Base-by-base conservation (phyloP, 2,797 vertebrate genomes). In the Micropoecilia bifurca region DNA sequence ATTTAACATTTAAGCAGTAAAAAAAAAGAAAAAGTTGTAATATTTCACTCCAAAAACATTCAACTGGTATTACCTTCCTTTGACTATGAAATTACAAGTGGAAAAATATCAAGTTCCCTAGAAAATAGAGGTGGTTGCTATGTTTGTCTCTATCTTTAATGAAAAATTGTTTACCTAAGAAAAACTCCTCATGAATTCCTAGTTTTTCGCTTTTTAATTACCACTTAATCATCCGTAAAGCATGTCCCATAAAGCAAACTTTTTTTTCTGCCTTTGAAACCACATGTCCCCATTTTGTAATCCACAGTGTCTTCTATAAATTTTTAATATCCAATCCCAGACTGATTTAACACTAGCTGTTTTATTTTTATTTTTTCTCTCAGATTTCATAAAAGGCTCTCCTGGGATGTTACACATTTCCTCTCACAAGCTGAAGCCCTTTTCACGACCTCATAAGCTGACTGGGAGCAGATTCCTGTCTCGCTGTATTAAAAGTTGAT, bases 331-430 rank as follows among this genome's bases (percentile, higher is more conserved):
- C 12, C 13, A 30, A 43, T 14, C 30, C 25, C 0, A 78, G 20
- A 28, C n/a, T 79, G 77, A 79, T 36, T 50, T 79, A 55, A 72
- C 53, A 13, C 33, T 25, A 39, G 41, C 12, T 2, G n/a, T 36
- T 66, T 63, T 16, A 1, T 57, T 28, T 63, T 36, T 57, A 28
- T 66, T 63, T 12, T 68, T 12, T 55, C 48, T 71, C n/a, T 71
- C 33, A 39, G 53, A 48, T 71, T 76, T 69, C 43, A 53, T 20
- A 28, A 79, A 81, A 71, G 50, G 36, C 50, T 63, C 47, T 66
- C 18, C n/a, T 50, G 72, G 45, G 43, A 71, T 61, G 41, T 79
- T 13, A 50, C 48, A 39, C 47, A 28, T 59, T 45, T 76, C 28
- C 71, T 22, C 53, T 73, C 39, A 47, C 41, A 39, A 16, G 2